Evolutionary conservation across 2,113 vertebrate species (phyloP).

Genomic region (Sakesphorus luctuosus): DNA sequence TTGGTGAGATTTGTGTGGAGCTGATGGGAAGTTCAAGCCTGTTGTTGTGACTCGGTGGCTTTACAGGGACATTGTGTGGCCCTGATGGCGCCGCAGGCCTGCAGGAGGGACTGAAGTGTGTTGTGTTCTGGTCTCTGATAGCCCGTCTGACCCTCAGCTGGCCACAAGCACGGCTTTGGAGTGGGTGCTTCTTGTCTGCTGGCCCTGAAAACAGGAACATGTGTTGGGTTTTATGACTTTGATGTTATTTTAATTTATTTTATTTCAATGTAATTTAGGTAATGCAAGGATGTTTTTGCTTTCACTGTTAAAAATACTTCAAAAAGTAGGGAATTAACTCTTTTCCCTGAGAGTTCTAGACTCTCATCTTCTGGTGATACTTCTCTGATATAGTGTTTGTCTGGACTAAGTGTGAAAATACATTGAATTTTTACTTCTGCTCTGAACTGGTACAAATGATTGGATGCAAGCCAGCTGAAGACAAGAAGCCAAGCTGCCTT

Average conservation of each 20-base stretch:
- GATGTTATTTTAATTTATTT: background rate
- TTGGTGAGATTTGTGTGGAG: background rate
- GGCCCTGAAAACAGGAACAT: background rate
- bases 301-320: background rate
- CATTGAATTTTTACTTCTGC: background rate
- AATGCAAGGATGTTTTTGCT: background rate
- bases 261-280: background rate
- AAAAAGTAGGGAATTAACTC: background rate
- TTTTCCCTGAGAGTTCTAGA: background rate
- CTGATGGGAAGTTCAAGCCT: background rate
- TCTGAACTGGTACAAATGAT: background rate
- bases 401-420: background rate
- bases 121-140: background rate
- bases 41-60: background rate
- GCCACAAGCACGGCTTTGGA: background rate
- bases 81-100: rapidly evolving
- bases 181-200: background rate
- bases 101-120: background rate
- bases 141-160: background rate
- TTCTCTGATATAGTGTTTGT: background rate
- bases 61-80: background rate
- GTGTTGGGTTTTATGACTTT: background rate
- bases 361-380: background rate
- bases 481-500: background rate
- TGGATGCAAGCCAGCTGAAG: background rate